Conservation (phyloP, 2,888 invertebrate species). For the Lepidonotus clava region DNA sequence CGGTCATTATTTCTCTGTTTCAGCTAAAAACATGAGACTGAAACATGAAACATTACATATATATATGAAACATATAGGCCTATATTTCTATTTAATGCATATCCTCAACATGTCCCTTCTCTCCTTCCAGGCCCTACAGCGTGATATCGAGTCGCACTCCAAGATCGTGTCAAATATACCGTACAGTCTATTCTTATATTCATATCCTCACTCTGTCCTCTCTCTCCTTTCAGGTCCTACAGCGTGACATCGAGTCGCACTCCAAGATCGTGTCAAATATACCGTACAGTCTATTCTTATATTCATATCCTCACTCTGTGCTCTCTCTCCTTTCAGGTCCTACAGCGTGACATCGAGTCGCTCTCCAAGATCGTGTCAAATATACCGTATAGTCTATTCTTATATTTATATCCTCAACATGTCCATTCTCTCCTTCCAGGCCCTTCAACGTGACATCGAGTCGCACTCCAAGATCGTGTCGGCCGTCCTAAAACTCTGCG, state of each 20-base stretch:
- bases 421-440: slow-evolving; percentile 83
- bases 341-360: slow-evolving; percentile 95
- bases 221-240: slow-evolving; percentile 88
- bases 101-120: background rate
- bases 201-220: too few species aligned
- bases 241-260: slow-evolving; percentile 94
- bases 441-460: slow-evolving; percentile 95
- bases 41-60: too few species aligned
- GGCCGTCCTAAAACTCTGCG: slow-evolving; percentile 79
- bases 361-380: slow-evolving; percentile 81
- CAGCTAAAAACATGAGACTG: too few species aligned
- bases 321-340: slow-evolving; percentile 86
- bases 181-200: too few species aligned
- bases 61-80: too few species aligned
- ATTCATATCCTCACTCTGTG: too few species aligned
- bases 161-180: slow-evolving; percentile 79
- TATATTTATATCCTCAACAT: too few species aligned
- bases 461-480: slow-evolving; percentile 84
- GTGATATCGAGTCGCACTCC: slow-evolving; percentile 91
- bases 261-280: slow-evolving; percentile 79
- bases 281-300: too few species aligned
- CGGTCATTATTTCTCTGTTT: too few species aligned
- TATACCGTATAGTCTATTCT: too few species aligned
- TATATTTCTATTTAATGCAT: too few species aligned
- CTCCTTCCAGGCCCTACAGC: slow-evolving; percentile 89